Conservation (phyloP, 2,888 invertebrate species). For the Pristionchus maxplancki region DNA sequence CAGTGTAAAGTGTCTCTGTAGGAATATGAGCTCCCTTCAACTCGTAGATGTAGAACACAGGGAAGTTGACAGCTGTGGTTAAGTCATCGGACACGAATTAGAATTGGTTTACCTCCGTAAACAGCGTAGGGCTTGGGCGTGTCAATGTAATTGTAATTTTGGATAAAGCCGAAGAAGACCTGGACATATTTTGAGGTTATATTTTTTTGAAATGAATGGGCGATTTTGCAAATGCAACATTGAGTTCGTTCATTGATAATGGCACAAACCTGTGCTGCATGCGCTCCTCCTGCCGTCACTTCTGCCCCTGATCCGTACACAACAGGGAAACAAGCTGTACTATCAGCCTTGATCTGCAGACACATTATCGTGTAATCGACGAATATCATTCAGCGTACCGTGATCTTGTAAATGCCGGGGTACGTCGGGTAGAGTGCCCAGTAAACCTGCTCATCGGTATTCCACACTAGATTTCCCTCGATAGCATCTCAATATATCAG, state of each 20-base stretch:
- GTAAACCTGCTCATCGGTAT: neutral
- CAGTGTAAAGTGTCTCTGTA: neutral
- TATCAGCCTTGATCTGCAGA: neutral
- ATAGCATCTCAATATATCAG: neutral
- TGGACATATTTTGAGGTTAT: no score
- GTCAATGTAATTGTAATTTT: neutral
- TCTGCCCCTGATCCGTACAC: neutral
- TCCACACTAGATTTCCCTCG: neutral
- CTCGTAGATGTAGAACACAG: slow-evolving; percentile 24
- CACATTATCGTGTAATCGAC: neutral
- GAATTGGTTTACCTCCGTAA: neutral
- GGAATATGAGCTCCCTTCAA: neutral
- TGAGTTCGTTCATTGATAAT: no score
- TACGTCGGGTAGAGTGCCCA: neutral
- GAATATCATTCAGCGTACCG: neutral
- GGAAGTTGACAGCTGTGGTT: neutral
- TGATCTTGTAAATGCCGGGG: slow-evolving; percentile 29
- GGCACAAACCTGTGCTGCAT: slow-evolving; percentile 3
- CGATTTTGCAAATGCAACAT: no score
- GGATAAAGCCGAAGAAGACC: slow-evolving; percentile 28
- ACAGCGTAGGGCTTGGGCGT: neutral
- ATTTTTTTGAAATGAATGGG: no score
- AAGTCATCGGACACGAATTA: neutral
- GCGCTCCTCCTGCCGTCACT: neutral
- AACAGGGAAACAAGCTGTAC: neutral